Conservation (phyloP, 2,113 vertebrate genomes). For the Falcunculus frontatus region DNA sequence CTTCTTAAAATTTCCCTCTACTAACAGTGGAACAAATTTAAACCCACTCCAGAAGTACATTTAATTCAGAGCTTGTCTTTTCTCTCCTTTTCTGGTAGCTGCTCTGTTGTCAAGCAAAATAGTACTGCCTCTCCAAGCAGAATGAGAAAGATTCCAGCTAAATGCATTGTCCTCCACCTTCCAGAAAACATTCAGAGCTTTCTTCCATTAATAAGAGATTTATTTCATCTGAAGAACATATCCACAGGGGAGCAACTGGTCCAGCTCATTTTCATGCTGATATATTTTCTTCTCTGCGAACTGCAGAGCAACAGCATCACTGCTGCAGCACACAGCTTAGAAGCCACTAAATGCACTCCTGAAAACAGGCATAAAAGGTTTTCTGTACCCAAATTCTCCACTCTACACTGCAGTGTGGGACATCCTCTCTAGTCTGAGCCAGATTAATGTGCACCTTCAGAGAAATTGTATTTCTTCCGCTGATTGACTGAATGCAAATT, state of each 20-base stretch:
- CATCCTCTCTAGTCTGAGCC: not conserved
- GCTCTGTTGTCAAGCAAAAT: not conserved
- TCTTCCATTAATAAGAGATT: not conserved
- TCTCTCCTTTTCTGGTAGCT: not conserved
- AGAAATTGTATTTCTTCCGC: not conserved
- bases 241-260: slow-evolving; percentile 14
- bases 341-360: not conserved
- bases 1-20: slow-evolving; percentile 16
- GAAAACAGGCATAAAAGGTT: not conserved
- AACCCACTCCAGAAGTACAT: slow-evolving; percentile 7
- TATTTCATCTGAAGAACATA: slow-evolving; percentile 6
- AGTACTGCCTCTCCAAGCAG: not conserved
- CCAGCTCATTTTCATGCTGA: slow-evolving; percentile 21
- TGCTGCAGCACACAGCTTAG: not conserved
- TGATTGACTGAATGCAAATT: not conserved
- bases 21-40: slow-evolving; percentile 20
- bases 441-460: not conserved
- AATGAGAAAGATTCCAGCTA: not conserved
- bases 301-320: not conserved
- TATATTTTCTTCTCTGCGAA: slow-evolving; percentile 10
- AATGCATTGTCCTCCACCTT: not conserved
- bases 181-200: not conserved
- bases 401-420: not conserved
- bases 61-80: slow-evolving; percentile 30
- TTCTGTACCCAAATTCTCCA: not conserved